Base-by-base conservation (phyloP, 2,113 vertebrate species). In the Pterocles orientalis region DNA sequence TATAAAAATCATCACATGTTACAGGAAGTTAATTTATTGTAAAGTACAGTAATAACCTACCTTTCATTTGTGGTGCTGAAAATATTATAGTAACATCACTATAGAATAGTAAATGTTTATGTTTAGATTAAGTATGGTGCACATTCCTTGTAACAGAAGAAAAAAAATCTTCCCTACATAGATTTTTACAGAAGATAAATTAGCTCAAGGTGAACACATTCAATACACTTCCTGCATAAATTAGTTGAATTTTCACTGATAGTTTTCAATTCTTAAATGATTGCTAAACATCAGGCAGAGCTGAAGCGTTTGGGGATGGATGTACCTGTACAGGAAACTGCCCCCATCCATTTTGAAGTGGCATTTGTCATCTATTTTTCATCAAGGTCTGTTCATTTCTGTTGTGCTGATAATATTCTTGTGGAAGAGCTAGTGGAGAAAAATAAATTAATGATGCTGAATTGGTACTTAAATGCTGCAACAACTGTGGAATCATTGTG, bases 331-430 rank as follows among this genome's bases (percentile, higher is more conserved):
- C 65, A 88, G 78, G 43, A 89, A 92, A 95, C 91, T 96, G 66
- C 66, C 34, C 90, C 50, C 53, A 73, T 94, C 48, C 39, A 51
- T 94, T 95, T 51, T 93, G 62, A 96, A 94, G 82, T 72, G 75
- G 77, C 48, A 69, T 93, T 91, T 96, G 61, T 73, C 51, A 89
- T 93, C 76, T 92, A 25, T 83, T 91, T 95, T 93, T 96, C 80
- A 93, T 92, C 70, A 71, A 88, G 48, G 41, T 57, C 51, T 77
- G 25, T 90, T 96, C 18, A 69, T 82, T 88, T 94, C 64, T 94
- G 28, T 91, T 95, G 26, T 81, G 34, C 75, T 88, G 51, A 83
- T 78, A 79, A 23, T 76, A 68, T 92, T 94, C 28, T 90, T 90
- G 61, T 78, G 60, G 33, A 89, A 82, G 14, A 21, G 26, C 53